Evolutionary conservation across 2,797 vertebrate genomes (phyloP).

Genomic region (Babyrousa celebensis): DNA sequence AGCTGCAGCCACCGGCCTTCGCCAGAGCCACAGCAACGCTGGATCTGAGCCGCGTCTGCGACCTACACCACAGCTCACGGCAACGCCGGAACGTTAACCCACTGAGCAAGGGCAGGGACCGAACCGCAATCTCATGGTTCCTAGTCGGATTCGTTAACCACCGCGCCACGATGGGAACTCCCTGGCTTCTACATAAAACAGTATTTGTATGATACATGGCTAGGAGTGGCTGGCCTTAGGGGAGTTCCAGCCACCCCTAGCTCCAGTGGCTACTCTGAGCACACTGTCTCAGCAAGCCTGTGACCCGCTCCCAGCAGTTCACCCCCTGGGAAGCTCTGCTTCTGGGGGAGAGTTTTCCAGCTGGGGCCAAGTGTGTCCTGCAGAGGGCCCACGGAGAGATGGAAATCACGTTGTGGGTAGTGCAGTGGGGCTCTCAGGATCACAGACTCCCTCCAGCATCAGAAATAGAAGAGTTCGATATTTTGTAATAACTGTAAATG

Average conservation of each 20-base stretch:
- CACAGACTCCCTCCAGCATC: not conserved
- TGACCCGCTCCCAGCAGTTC: not conserved
- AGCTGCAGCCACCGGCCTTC: too few relatives aligned
- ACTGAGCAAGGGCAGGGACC: too few relatives aligned
- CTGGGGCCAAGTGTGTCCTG: not conserved
- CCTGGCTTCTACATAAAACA: not conserved
- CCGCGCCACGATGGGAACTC: too few relatives aligned
- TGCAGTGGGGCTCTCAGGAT: not conserved
- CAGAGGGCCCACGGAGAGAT: not conserved
- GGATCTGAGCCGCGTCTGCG: too few relatives aligned
- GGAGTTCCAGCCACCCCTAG: not conserved
- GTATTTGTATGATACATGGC: not conserved
- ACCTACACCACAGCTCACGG: too few relatives aligned
- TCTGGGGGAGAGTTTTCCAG: not conserved
- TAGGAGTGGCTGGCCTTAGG: not conserved
- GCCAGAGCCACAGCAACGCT: too few relatives aligned
- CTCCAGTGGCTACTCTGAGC: too few relatives aligned
- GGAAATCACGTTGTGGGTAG: not conserved
- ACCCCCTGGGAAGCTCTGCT: not conserved
- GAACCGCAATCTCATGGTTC: too few relatives aligned
- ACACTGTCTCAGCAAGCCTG: not conserved
- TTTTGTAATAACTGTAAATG: not conserved
- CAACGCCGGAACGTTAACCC: too few relatives aligned
- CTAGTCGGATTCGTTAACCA: too few relatives aligned
- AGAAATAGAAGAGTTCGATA: not conserved